These are phyloP conservation scores for Aphrophora alni DNA, from an alignment of 2,888 invertebrate species.

Conservation along the genomic window DNA sequence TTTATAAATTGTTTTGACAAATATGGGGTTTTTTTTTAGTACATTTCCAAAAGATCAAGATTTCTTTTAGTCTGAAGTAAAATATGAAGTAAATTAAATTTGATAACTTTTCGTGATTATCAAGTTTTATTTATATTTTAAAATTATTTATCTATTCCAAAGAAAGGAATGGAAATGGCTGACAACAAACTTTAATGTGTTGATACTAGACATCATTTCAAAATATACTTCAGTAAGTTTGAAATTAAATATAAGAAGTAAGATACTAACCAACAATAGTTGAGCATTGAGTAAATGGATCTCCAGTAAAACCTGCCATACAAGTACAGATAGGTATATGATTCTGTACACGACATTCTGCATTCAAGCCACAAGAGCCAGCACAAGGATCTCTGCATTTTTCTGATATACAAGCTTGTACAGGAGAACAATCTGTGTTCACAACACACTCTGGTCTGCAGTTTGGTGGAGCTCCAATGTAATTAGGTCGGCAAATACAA, in stretches of 20 bases:
- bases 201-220: too few species aligned
- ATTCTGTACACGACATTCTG: conserved; percentile 59
- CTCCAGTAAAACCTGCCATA: conserved; percentile 69
- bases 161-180: neutral
- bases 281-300: conserved; percentile 75
- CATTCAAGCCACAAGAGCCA: conserved; percentile 61
- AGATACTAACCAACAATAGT: conserved; percentile 60
- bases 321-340: conserved; percentile 63
- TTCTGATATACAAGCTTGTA: conserved; percentile 59
- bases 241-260: too few species aligned
- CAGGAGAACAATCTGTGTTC: conserved; percentile 60
- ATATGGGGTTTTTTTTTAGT: too few species aligned
- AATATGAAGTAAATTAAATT: too few species aligned
- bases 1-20: too few species aligned
- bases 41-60: too few species aligned
- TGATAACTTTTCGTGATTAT: too few species aligned
- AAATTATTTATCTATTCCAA: too few species aligned
- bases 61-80: too few species aligned
- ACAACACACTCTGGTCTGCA: conserved; percentile 60
- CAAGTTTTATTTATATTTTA: too few species aligned
- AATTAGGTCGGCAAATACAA: conserved; percentile 59
- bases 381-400: conserved; percentile 61
- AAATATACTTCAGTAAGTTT: too few species aligned
- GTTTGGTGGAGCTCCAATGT: conserved; percentile 59
- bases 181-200: too few species aligned